Evolutionary conservation across 2,797 vertebrate genomes (phyloP).

Genomic region (Hyperoplus immaculatus): DNA sequence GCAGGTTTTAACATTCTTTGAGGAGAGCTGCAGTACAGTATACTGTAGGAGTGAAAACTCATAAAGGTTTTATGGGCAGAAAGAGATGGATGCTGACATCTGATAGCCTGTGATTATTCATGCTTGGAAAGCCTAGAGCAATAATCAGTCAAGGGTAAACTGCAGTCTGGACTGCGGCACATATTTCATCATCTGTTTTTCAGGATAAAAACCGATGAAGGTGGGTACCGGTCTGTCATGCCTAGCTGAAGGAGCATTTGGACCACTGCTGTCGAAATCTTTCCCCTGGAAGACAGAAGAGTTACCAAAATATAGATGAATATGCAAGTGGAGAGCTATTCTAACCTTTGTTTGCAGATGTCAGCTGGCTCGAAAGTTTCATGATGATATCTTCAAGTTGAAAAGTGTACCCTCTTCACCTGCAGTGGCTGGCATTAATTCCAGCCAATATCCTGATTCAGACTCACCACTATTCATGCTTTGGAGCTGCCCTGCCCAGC

Average conservation of each 20-base stretch:
- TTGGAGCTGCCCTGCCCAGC: conserved; percentile 29
- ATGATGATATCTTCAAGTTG: background rate
- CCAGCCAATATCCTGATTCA: background rate
- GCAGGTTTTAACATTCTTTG: conserved; percentile 3
- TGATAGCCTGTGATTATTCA: conserved; percentile 58
- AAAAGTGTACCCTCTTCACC: background rate
- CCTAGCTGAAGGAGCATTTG: conserved; percentile 42
- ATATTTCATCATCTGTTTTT: conserved; percentile 38
- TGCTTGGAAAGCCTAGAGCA: conserved; percentile 48
- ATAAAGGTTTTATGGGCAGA: conserved; percentile 30
- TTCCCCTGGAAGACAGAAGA: conserved; percentile 12
- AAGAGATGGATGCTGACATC: conserved; percentile 65
- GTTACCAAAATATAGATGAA: conserved; percentile 7
- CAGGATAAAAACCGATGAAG: conserved; percentile 26
- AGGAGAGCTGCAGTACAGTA: conserved; percentile 1
- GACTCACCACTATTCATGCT: conserved; percentile 56
- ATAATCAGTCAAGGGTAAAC: conserved; percentile 54
- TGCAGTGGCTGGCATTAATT: conserved; percentile 8
- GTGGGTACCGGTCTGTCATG: conserved; percentile 32
- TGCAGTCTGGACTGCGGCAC: conserved; percentile 33
- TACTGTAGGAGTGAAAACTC: background rate
- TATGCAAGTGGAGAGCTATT: background rate
- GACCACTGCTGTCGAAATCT: conserved; percentile 44
- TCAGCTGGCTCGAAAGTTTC: background rate
- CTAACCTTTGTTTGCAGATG: background rate